Percentiles rank a stretch among this genome's conserved stretches.
phyloP scores from a whole-genome alignment of 2,888 invertebrate species.

The Caenorhabditis wallacei region DNA sequence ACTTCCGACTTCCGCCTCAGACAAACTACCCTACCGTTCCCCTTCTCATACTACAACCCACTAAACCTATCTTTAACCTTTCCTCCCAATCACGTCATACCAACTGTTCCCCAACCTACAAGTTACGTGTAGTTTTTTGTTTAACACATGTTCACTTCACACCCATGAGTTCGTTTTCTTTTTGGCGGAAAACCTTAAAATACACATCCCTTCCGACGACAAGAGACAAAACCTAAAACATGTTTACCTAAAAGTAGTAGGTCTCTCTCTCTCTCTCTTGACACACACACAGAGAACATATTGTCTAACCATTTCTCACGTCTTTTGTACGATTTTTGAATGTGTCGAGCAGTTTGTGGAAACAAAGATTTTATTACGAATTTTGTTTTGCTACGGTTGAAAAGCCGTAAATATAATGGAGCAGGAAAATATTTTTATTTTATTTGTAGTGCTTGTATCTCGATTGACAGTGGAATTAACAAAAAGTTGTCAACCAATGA shows the following conservation, averaged over 20 bases:
- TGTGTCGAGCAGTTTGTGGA: background rate
- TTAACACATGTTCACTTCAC: constrained; percentile 22
- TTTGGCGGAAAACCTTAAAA: constrained; percentile 39
- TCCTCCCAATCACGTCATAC: background rate
- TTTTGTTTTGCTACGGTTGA: too few relatives aligned
- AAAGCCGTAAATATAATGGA: too few relatives aligned
- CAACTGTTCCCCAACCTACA: background rate
- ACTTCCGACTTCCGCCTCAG: too few relatives aligned
- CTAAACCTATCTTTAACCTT: constrained; percentile 4
- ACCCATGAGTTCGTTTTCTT: constrained; percentile 16
- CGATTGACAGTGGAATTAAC: too few relatives aligned
- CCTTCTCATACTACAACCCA: too few relatives aligned
- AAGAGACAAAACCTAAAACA: constrained; percentile 17
- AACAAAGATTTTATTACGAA: background rate
- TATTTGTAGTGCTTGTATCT: too few relatives aligned
- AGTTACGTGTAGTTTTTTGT: constrained; percentile 42
- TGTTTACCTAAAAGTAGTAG: constrained; percentile 7
- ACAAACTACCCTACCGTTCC: too few relatives aligned
- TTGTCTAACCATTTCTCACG: constrained; percentile 52
- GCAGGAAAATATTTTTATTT: too few relatives aligned
- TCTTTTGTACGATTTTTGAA: constrained; percentile 1
- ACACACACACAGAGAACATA: constrained; percentile 11
- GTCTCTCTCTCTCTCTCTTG: background rate
- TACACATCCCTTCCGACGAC: constrained; percentile 16
- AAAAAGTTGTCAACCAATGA: too few relatives aligned